Conservation (phyloP, 2,113 vertebrate species). For the Xenopus laevis region DNA sequence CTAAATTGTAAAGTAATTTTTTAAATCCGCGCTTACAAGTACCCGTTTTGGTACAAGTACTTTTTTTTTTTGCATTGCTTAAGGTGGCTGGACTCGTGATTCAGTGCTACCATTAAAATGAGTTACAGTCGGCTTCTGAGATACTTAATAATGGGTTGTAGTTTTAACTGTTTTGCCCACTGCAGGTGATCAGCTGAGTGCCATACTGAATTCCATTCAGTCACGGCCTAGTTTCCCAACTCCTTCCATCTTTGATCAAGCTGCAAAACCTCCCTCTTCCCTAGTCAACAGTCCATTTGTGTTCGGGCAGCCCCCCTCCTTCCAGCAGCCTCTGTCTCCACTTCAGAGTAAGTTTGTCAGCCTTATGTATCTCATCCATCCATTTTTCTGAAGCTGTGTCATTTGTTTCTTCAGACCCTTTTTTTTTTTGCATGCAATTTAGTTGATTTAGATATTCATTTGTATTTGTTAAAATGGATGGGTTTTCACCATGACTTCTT, state of each 20-base stretch:
- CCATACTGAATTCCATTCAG: conserved; percentile 99
- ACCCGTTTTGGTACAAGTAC: too few relatives aligned
- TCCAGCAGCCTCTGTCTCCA: conserved; percentile 96
- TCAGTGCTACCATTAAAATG: background rate
- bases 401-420: conserved; percentile 43
- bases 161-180: conserved; percentile 96
- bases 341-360: conserved; percentile 99
- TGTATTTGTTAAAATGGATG: background rate
- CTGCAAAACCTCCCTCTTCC: conserved; percentile 96
- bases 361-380: conserved; percentile 72
- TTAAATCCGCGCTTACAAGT: too few relatives aligned
- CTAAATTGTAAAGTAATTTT: too few relatives aligned
- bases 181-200: conserved; percentile 98
- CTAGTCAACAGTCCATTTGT: conserved; percentile 99
- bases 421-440: conserved; percentile 20
- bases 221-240: conserved; percentile 97
- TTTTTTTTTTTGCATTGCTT: background rate
- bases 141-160: conserved; percentile 73
- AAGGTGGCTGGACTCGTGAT: background rate
- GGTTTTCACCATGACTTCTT: background rate
- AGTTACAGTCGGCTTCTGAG: background rate
- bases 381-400: conserved; percentile 65
- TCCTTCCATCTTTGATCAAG: conserved; percentile 98
- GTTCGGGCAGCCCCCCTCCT: conserved; percentile 98
- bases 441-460: background rate